phyloP scores from a whole-genome alignment of 23 tunicate species.

The Trididemnum miniatum region DNA sequence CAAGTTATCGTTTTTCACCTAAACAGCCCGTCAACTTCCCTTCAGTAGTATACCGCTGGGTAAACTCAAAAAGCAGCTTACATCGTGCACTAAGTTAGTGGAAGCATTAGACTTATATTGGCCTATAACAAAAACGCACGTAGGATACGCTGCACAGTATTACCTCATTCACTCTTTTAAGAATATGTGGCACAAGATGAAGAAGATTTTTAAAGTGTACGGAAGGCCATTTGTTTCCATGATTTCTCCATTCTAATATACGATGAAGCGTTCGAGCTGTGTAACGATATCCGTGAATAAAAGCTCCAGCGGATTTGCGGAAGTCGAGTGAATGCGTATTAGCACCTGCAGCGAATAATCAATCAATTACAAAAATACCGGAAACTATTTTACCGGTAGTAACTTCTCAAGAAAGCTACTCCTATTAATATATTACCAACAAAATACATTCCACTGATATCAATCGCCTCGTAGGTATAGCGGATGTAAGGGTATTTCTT shows the following conservation, averaged over 20 bases:
- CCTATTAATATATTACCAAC: slow-evolving; percentile 45
- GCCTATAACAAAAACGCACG: too few species aligned
- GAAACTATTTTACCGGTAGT: too few species aligned
- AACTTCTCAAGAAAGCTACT: too few species aligned
- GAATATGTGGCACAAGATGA: slow-evolving; percentile 62
- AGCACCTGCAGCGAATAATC: too few species aligned
- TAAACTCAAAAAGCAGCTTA: too few species aligned
- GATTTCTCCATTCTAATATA: slow-evolving; percentile 73
- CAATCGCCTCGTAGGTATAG: slow-evolving; percentile 40
- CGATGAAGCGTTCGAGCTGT: slow-evolving; percentile 66
- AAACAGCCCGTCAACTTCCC: too few species aligned
- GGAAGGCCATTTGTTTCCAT: slow-evolving; percentile 64
- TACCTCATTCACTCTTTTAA: slow-evolving; percentile 83
- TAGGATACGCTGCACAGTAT: too few species aligned
- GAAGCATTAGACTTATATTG: too few species aligned
- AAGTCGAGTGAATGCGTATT: slow-evolving; percentile 85
- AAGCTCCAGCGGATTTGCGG: slow-evolving; percentile 82
- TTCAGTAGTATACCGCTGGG: too few species aligned
- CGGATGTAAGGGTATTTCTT: slow-evolving; percentile 19
- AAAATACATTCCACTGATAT: slow-evolving; percentile 41
- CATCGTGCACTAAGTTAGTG: too few species aligned
- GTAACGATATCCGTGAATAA: slow-evolving; percentile 90
- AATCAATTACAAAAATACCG: too few species aligned
- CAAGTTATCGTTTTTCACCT: too few species aligned
- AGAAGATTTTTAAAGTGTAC: slow-evolving; percentile 59